Evolutionary conservation across 2,888 invertebrate genomes (phyloP).

Genomic region (Ochropleura leucogaster): DNA sequence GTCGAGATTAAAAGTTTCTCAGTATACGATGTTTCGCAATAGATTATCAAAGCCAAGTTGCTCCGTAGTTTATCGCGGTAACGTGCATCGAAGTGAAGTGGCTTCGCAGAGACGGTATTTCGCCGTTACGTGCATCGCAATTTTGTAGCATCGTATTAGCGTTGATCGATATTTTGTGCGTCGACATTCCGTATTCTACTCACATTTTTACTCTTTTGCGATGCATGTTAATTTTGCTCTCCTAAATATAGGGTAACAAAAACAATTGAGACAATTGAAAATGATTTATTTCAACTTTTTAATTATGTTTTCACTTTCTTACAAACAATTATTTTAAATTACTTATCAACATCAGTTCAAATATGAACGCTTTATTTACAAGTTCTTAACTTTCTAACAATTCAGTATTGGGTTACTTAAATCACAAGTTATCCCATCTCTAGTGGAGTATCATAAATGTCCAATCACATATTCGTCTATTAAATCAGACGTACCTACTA

Average conservation of each 20-base stretch:
- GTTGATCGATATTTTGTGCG: no score
- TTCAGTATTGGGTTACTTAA: conserved; percentile 56
- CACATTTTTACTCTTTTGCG: background rate
- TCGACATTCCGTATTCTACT: no score
- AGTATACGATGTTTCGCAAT: no score
- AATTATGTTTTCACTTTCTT: conserved; percentile 82
- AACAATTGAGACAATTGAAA: conserved; percentile 70
- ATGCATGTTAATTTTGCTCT: background rate
- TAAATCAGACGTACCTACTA: conserved; percentile 62
- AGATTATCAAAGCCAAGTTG: no score
- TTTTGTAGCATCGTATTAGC: no score
- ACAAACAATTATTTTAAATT: conserved; percentile 79
- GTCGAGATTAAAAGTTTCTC: no score
- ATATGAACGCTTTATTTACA: conserved; percentile 79
- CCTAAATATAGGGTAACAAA: conserved; percentile 21
- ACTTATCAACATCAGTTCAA: conserved; percentile 85
- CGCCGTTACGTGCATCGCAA: no score
- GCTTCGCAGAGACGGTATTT: no score
- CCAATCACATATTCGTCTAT: conserved; percentile 65
- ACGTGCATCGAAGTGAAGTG: no score
- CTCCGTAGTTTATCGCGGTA: no score
- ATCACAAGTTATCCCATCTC: conserved; percentile 47
- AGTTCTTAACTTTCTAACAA: conserved; percentile 66
- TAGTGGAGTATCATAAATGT: conserved; percentile 58
- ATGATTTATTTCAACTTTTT: conserved; percentile 87